Evolutionary conservation across 1,140 invertebrate genomes (phyloP).

Genomic region (Nymphalis io): DNA sequence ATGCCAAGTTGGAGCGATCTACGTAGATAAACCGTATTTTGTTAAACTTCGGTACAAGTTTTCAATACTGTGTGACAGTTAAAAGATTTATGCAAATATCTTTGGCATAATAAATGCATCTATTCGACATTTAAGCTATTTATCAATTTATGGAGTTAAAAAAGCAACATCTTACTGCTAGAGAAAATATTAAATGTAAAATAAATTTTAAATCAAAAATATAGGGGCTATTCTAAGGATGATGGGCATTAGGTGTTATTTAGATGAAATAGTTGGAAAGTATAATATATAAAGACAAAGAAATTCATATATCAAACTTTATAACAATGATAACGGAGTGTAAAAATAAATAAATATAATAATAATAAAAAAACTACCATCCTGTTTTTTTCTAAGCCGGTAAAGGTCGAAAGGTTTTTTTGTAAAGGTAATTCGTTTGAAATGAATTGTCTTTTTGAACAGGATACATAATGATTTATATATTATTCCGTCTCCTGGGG

Average conservation of each 20-base stretch:
- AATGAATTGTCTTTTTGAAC: background rate
- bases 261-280: too few species aligned
- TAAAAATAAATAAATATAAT: too few species aligned
- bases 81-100: background rate
- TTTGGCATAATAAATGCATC: too few species aligned
- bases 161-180: background rate
- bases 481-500: background rate
- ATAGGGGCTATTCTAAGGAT: background rate
- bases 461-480: background rate
- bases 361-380: too few species aligned
- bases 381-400: too few species aligned
- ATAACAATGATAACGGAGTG: too few species aligned
- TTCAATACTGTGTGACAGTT: background rate
- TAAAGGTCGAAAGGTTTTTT: too few species aligned
- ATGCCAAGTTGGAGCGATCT: background rate
- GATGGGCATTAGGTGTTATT: too few species aligned
- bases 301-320: too few species aligned
- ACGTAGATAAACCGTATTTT: background rate
- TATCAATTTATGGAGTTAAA: background rate
- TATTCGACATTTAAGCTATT: background rate
- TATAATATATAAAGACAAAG: too few species aligned
- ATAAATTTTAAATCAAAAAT: background rate
- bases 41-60: background rate
- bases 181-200: too few species aligned
- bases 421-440: background rate